Conservation (phyloP, 2,888 invertebrate genomes). For the Lepetodrilus schrolli region DNA sequence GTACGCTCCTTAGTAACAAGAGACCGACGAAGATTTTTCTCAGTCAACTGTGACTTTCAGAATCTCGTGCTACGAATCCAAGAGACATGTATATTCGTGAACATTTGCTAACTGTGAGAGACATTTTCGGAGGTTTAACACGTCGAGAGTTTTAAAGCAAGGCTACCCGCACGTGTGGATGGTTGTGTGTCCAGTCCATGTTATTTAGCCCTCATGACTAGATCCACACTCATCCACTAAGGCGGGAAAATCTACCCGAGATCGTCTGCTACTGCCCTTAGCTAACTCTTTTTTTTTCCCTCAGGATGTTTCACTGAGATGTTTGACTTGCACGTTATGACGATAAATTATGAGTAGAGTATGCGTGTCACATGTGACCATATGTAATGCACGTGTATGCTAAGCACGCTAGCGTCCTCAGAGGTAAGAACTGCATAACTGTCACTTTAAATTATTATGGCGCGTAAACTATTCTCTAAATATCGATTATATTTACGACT, state of each 20-base stretch:
- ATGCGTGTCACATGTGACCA: not conserved
- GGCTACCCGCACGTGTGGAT: slow-evolving; percentile 41
- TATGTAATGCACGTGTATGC: not conserved
- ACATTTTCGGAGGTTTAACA: slow-evolving; percentile 21
- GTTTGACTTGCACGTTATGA: not conserved
- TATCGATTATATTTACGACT: too few relatives aligned
- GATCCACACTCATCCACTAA: slow-evolving; percentile 61
- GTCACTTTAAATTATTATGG: slow-evolving; percentile 1
- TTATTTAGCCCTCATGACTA: slow-evolving; percentile 51
- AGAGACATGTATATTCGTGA: slow-evolving; percentile 1
- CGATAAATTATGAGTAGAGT: not conserved
- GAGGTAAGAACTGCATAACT: slow-evolving; percentile 10
- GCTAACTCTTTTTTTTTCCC: not conserved
- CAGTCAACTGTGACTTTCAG: not conserved
- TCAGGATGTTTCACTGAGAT: not conserved
- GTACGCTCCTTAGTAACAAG: not conserved
- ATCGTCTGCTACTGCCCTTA: slow-evolving; percentile 13
- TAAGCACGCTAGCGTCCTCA: not conserved
- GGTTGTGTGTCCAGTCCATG: slow-evolving; percentile 57
- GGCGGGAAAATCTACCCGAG: slow-evolving; percentile 36
- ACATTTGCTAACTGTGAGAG: slow-evolving; percentile 12
- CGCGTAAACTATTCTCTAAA: not conserved
- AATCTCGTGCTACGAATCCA: too few relatives aligned
- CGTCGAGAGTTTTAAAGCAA: not conserved
- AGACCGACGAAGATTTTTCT: not conserved